Conservation (phyloP, 2,888 invertebrate genomes). For the Platynereis dumerilii region DNA sequence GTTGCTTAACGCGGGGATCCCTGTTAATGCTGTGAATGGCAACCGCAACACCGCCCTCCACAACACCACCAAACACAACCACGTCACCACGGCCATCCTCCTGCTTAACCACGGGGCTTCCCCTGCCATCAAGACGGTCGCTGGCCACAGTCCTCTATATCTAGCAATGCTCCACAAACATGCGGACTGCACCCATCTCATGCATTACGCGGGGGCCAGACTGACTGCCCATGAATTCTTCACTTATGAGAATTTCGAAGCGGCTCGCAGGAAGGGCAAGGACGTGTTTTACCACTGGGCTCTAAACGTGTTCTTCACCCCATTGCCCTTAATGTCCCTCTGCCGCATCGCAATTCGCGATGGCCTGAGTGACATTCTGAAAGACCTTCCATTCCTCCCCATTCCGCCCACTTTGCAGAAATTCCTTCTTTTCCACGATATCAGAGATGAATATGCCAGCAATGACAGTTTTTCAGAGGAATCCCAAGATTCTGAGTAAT, state of each 20-base stretch:
- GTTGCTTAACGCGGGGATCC: neutral
- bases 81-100: neutral
- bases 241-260: neutral
- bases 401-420: neutral
- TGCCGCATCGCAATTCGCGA: neutral
- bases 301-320: neutral
- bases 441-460: neutral
- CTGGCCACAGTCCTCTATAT: slow-evolving; percentile 1
- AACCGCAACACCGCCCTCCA: slow-evolving; percentile 8
- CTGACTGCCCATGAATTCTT: neutral
- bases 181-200: neutral
- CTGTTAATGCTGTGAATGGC: neutral
- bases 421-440: slow-evolving; percentile 1
- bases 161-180: slow-evolving; percentile 4
- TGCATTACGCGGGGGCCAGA: neutral
- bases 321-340: neutral
- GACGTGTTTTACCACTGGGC: neutral
- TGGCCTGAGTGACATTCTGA: neutral
- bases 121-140: neutral
- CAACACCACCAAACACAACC: neutral
- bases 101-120: neutral
- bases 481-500: neutral
- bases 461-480: neutral
- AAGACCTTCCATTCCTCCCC: neutral
- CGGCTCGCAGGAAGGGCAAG: neutral